phyloP scores from a whole-genome alignment of 1,140 invertebrate genomes.

The Microvelia longipes region DNA sequence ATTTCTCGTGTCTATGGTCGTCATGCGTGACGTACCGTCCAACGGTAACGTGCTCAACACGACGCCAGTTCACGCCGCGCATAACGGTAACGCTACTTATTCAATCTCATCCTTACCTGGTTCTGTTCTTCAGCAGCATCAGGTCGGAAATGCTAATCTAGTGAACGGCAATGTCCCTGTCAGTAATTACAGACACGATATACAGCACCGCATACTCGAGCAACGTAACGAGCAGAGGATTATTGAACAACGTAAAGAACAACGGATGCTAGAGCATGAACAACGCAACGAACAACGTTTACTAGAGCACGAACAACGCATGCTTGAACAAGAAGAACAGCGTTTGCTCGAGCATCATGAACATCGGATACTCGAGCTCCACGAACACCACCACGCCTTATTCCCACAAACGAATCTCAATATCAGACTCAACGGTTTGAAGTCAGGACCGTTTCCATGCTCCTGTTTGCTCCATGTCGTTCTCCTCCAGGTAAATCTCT shows the following conservation, averaged over 20 bases:
- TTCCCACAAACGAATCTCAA: not conserved
- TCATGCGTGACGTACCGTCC: not conserved
- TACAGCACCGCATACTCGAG: too few relatives aligned
- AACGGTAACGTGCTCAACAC: not conserved
- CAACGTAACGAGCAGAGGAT: too few relatives aligned
- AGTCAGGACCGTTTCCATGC: slow-evolving; percentile 21
- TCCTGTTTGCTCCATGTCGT: slow-evolving; percentile 26
- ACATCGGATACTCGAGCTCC: not conserved
- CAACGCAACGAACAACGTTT: too few relatives aligned
- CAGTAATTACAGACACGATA: too few relatives aligned
- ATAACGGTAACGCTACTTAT: not conserved
- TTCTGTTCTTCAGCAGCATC: not conserved
- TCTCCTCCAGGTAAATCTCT: slow-evolving; percentile 24
- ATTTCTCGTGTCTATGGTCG: not conserved
- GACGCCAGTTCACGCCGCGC: not conserved
- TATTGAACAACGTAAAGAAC: too few relatives aligned
- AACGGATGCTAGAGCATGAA: not conserved
- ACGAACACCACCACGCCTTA: not conserved
- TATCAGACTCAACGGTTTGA: slow-evolving; percentile 2
- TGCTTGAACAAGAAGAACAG: not conserved
- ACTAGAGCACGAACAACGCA: not conserved
- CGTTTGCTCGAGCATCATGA: not conserved
- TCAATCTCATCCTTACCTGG: not conserved
- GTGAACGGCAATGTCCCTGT: not conserved
- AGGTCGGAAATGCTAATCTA: not conserved